A percentile compares a stretch with the other conserved stretches of the same genome.
Evolutionary conservation across 2,797 vertebrate genomes (phyloP).

Genomic region (Hippocampus kuda): DNA sequence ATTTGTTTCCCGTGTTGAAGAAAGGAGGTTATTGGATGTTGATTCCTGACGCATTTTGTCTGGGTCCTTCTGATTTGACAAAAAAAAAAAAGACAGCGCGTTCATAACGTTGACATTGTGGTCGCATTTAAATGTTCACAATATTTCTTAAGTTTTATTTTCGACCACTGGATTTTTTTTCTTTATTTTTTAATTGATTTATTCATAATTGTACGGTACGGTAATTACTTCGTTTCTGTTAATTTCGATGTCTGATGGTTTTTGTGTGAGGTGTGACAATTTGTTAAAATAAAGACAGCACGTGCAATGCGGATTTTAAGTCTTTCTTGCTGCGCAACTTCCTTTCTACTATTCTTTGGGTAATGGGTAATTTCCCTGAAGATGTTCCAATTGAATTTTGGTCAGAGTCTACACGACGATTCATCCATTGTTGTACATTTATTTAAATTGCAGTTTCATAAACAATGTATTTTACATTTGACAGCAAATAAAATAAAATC

Average conservation of each 20-base stretch:
- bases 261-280: too few species aligned
- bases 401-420: not conserved
- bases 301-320: not conserved
- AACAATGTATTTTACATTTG: not conserved
- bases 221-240: too few species aligned
- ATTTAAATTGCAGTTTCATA: not conserved
- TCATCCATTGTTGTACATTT: too few species aligned
- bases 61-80: not conserved
- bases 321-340: not conserved
- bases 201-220: too few species aligned
- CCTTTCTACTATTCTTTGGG: not conserved
- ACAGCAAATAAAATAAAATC: not conserved
- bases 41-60: not conserved
- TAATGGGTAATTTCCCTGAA: not conserved
- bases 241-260: too few species aligned
- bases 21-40: slow-evolving; percentile 36
- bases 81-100: too few species aligned
- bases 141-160: too few species aligned
- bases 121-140: too few species aligned
- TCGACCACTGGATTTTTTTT: too few species aligned
- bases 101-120: too few species aligned
- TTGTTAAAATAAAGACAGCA: not conserved
- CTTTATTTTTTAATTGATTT: too few species aligned
- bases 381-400: not conserved
- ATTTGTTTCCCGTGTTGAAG: not conserved